Base-by-base conservation (phyloP, 2,888 invertebrate genomes). In the Galeruca laticollis region DNA sequence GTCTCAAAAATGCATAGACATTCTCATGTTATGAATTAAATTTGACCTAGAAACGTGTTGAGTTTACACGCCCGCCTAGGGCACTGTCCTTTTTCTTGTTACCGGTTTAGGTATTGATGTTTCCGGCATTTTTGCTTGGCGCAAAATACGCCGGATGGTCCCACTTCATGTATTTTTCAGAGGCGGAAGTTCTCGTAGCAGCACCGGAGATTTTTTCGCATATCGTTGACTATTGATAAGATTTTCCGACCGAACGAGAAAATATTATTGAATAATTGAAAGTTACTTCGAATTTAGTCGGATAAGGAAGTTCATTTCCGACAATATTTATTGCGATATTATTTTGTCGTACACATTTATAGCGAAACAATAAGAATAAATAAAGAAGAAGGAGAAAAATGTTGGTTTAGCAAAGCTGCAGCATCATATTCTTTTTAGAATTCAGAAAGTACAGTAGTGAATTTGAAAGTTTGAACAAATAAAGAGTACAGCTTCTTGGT, bases 111-210 rank as follows among this genome's bases (percentile, higher is more conserved):
- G 43, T 61, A 66, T 66, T 66, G 65, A 66, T 65, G 62, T 70
- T 70, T 65, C 66, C 61, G 65, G 54, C 21, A 64, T 64, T 60
- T 63, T 60, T 59, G 21, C 43, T 52, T 21, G 52, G 54, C 64
- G 57, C 37, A 40, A 62, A 68, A 68, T 62, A 68, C 57, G 57
- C 68, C 68, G 68, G 68, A 68, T 54, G 61, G 54, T 57, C 56
- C 61, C 49, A 47, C 57, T 68, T 57, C 62, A 68, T 68, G 49
- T 62, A 68, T 68, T 68, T 68, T 68, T 61, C 52, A 68, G 26
- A 35, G 15, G 31, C 54, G 26, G 15, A 56, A 63, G 54, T 54
- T 21, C 10, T 63, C 63, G 63, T 26, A 54, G 40, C 31, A 10
- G 33, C 37, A 52, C 3, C 62, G 37, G 51, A 52, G 62, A 62